Percentiles rank a stretch among this genome's conserved stretches.
Evolutionary conservation across 2,113 vertebrate genomes (phyloP).

Genomic region (Tachysurus fulvidraco): DNA sequence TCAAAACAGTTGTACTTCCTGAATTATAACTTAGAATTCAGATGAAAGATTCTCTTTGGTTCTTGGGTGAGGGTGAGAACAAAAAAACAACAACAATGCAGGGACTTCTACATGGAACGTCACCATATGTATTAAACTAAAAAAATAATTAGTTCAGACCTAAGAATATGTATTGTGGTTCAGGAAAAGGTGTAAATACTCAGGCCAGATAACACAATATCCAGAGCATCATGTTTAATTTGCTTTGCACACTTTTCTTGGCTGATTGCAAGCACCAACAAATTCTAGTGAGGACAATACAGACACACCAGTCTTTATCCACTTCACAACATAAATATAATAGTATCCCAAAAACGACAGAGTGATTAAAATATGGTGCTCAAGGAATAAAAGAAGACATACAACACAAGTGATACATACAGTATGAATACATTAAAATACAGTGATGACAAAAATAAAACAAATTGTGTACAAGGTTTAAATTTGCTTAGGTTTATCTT

Average conservation of each 20-base stretch:
- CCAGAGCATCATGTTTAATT: conserved; percentile 65
- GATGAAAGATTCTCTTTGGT: neutral
- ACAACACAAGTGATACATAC: conserved; percentile 61
- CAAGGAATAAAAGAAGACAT: conserved; percentile 56
- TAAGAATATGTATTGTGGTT: neutral
- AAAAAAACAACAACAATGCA: neutral
- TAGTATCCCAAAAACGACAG: conserved; percentile 56
- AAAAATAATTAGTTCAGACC: neutral
- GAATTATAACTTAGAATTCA: neutral
- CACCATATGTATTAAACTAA: neutral
- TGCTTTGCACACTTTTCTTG: conserved; percentile 67
- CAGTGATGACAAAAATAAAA: conserved; percentile 44
- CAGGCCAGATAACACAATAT: neutral
- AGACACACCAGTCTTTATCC: conserved; percentile 51
- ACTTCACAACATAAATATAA: conserved; percentile 62
- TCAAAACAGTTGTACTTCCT: too few species aligned
- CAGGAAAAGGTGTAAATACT: neutral
- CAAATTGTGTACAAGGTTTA: conserved; percentile 44
- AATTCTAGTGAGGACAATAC: conserved; percentile 58
- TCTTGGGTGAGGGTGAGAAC: too few species aligned
- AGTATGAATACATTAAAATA: conserved; percentile 51
- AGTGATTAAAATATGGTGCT: conserved; percentile 51
- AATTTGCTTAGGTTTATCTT: conserved; percentile 34
- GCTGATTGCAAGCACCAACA: conserved; percentile 65
- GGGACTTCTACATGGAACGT: neutral